phyloP scores from a whole-genome alignment of 1,140 invertebrate genomes.

The Cotesia vestalis region DNA sequence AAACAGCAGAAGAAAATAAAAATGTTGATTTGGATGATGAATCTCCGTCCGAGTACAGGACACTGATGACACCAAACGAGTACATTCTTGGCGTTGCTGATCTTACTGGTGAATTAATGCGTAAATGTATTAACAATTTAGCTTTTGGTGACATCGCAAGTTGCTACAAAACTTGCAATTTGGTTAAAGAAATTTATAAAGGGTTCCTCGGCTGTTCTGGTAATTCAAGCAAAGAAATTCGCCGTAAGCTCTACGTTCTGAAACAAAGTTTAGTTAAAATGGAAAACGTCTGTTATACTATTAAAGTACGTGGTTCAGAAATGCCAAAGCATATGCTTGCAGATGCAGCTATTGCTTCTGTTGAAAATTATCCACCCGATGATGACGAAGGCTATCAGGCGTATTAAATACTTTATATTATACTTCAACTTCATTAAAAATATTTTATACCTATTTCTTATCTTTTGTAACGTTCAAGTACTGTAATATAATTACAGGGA shows the following conservation, averaged over 20 bases:
- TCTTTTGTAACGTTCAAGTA: too few relatives aligned
- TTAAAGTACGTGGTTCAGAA: constrained; percentile 82
- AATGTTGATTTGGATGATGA: constrained; percentile 22
- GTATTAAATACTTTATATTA: constrained; percentile 37
- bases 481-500: too few relatives aligned
- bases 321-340: constrained; percentile 76
- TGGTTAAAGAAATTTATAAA: constrained; percentile 77
- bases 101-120: constrained; percentile 90
- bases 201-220: constrained; percentile 72
- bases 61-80: constrained; percentile 71
- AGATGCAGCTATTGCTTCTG: constrained; percentile 63
- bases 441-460: too few relatives aligned
- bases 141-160: constrained; percentile 79
- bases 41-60: constrained; percentile 38
- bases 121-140: constrained; percentile 85
- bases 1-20: constrained; percentile 38
- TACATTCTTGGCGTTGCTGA: constrained; percentile 88
- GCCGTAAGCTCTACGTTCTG: constrained; percentile 76
- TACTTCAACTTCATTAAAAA: too few relatives aligned
- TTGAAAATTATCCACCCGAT: constrained; percentile 55
- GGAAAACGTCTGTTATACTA: constrained; percentile 85
- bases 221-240: constrained; percentile 72
- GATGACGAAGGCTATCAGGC: constrained; percentile 66
- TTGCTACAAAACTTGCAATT: constrained; percentile 77
- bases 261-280: constrained; percentile 82